Percentiles rank a stretch among this genome's conserved stretches.
Evolutionary conservation across 2,888 invertebrate genomes (phyloP).

Genomic region (Hirtodrosophila trivittata): DNA sequence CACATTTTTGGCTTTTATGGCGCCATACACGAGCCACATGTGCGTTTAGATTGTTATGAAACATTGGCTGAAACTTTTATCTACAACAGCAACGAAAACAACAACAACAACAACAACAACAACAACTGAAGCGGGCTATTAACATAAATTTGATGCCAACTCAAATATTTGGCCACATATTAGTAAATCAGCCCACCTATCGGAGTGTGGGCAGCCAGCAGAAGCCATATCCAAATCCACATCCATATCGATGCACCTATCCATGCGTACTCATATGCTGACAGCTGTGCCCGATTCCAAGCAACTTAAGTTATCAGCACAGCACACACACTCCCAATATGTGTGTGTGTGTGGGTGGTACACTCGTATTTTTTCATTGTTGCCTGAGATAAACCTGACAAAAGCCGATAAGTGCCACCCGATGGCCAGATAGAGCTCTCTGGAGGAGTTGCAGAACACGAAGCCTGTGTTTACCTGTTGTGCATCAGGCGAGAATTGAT

Average conservation of each 20-base stretch:
- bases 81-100: slow-evolving; percentile 12
- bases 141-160: slow-evolving; percentile 65
- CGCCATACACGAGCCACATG: slow-evolving; percentile 32
- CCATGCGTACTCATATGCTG: slow-evolving; percentile 37
- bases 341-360: slow-evolving; percentile 27
- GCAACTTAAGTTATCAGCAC: slow-evolving; percentile 68
- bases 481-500: no score
- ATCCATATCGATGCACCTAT: slow-evolving; percentile 6
- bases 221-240: slow-evolving; percentile 6
- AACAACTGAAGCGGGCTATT: slow-evolving; percentile 56
- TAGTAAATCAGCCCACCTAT: slow-evolving; percentile 64
- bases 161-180: slow-evolving; percentile 57
- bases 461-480: no score
- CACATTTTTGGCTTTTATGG: slow-evolving; percentile 25
- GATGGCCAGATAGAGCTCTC: slow-evolving; percentile 9
- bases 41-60: slow-evolving; percentile 32
- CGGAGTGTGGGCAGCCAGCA: not conserved
- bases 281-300: slow-evolving; percentile 69
- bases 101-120: slow-evolving; percentile 22
- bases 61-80: slow-evolving; percentile 38
- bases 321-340: slow-evolving; percentile 3
- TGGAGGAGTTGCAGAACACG: no score
- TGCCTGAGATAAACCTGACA: slow-evolving; percentile 46
- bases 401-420: slow-evolving; percentile 58
- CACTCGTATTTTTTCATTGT: slow-evolving; percentile 16